Evolutionary conservation across 2,888 invertebrate genomes (phyloP).

Genomic region (Caenorhabditis afra): DNA sequence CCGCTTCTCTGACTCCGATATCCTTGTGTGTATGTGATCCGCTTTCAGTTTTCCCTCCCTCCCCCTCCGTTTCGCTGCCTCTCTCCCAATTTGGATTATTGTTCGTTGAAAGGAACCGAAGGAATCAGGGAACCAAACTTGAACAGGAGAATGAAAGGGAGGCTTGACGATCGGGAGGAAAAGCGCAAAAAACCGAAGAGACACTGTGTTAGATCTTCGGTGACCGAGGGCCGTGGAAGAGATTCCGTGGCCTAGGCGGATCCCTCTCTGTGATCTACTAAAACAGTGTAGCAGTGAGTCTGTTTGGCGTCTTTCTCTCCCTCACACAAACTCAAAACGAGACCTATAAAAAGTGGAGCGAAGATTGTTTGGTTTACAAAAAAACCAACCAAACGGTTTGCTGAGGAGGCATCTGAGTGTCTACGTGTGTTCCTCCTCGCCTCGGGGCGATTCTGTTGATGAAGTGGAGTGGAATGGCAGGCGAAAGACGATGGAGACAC

Average conservation of each 20-base stretch:
- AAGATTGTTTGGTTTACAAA: too few relatives aligned
- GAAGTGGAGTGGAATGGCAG: too few relatives aligned
- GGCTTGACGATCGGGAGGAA: background rate
- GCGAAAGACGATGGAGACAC: too few relatives aligned
- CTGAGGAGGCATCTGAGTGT: too few relatives aligned
- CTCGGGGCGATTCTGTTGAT: too few relatives aligned
- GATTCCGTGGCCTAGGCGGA: background rate
- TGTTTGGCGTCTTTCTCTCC: background rate
- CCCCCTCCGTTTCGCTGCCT: slow-evolving; percentile 18
- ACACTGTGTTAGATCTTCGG: too few relatives aligned
- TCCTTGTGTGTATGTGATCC: slow-evolving; percentile 53
- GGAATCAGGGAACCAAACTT: slow-evolving; percentile 41
- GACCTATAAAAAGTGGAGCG: too few relatives aligned
- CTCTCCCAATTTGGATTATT: slow-evolving; percentile 48
- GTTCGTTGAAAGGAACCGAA: slow-evolving; percentile 24
- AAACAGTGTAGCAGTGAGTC: slow-evolving; percentile 17
- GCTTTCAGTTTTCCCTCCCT: slow-evolving; percentile 36
- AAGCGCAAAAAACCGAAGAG: background rate
- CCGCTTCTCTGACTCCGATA: slow-evolving; percentile 59
- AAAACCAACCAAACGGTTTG: too few relatives aligned
- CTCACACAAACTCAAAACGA: too few relatives aligned
- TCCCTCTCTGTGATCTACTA: too few relatives aligned
- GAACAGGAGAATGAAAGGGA: background rate
- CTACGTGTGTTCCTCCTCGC: too few relatives aligned
- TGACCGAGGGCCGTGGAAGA: too few relatives aligned